phyloP scores from a whole-genome alignment of 2,113 vertebrate genomes.

The Gambusia affinis region DNA sequence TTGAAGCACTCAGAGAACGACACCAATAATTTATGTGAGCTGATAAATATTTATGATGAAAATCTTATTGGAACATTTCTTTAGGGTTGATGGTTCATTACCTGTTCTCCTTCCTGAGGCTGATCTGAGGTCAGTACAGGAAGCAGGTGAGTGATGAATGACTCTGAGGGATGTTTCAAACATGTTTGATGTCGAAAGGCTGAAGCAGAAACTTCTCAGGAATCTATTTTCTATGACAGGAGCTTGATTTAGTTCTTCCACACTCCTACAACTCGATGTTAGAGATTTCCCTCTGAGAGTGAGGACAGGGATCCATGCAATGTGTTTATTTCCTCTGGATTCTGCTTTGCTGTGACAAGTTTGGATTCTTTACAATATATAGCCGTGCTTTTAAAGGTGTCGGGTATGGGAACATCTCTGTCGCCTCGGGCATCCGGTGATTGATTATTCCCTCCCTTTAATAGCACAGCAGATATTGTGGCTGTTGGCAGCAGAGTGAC shows the following conservation, averaged over 20 bases:
- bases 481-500: constrained; percentile 45
- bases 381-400: constrained; percentile 18
- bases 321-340: background rate
- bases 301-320: background rate
- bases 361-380: background rate
- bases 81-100: no score
- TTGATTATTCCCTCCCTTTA: constrained; percentile 39
- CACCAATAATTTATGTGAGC: no score
- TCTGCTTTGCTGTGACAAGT: background rate
- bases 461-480: constrained; percentile 34
- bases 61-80: no score
- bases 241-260: constrained; percentile 5
- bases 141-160: constrained; percentile 8
- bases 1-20: no score
- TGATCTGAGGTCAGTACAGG: constrained; percentile 37
- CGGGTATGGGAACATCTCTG: background rate
- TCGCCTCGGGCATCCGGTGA: constrained; percentile 28
- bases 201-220: constrained; percentile 13
- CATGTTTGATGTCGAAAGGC: constrained; percentile 44
- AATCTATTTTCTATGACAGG: constrained; percentile 12
- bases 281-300: background rate
- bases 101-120: constrained; percentile 3
- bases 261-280: constrained; percentile 22
- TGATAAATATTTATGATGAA: no score
- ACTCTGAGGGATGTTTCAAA: constrained; percentile 21